Evolutionary conservation across 2,888 invertebrate genomes (phyloP), one percentile per base, ranked within the genome.

Genomic region (Ochropleura plecta): DNA sequence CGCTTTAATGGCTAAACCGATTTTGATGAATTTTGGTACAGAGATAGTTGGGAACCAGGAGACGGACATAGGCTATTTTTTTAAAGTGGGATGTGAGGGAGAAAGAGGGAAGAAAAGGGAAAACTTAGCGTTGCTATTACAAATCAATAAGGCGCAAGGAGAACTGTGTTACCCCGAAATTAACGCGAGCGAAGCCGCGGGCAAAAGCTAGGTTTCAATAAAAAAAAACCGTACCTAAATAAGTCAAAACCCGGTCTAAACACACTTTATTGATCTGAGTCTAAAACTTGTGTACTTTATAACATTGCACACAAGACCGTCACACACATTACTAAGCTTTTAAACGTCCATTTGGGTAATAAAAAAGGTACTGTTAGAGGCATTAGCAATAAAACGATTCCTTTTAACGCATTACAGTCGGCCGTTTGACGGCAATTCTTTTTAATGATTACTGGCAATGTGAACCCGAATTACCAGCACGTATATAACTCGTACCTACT

Each of bases 261-360:
- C 12, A 62, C n/a, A 62, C 44, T 7, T 62, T 62, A 44, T 62
- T 44, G 44, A 44, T 62, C 62, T 12, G 14, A 7, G 0, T 14
- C 12, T 12, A 49, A 46, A 14, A n/a, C 16, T n/a, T 18, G n/a
- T 62, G 51, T 60, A 46, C n/a, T 44, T 62, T 48, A 75, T 16
- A 59, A 30, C 51, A 67, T 81, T 68, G n/a, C 63, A 57, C 46
- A 18, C 3, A 75, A 42, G 7, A 12, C 57, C 64, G 14, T 76
- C 18, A 63, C 51, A 81, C 42, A 81, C 76, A 63, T 76, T 40
- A 30, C 76, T 20, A 68, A 53, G 57, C 76, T 46, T 68, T 62
- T 76, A 81, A 76, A 76, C 18, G 63, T 49, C 73, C 71, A n/a
- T 70, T 78, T 55, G 8, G n/a, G 81, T 63, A 48, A 76, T 81